Percentiles rank a stretch among this genome's conserved stretches.
Evolutionary conservation across 2,888 invertebrate genomes (phyloP).

Genomic region (Dichetophora obliterata): DNA sequence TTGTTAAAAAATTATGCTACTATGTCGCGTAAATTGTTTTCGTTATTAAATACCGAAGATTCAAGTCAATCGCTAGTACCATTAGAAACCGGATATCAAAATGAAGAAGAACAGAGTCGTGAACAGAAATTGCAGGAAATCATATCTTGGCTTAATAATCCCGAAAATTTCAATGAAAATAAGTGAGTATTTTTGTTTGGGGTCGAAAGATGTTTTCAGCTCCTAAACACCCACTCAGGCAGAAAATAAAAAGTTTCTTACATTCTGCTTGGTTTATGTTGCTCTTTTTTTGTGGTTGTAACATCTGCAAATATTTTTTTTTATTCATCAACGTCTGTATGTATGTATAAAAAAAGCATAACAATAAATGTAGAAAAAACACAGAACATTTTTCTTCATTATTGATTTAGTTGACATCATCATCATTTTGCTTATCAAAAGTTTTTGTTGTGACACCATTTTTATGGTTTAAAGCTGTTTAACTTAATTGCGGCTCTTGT

Average conservation of each 20-base stretch:
- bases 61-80: not conserved
- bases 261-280: not conserved
- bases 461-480: not conserved
- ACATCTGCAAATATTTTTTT: not conserved
- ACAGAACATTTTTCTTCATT: not conserved
- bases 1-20: not conserved
- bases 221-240: no score
- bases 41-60: not conserved
- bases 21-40: not conserved
- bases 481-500: not conserved
- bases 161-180: slow-evolving; percentile 47
- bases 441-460: not conserved
- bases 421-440: not conserved
- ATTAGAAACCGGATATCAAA: slow-evolving; percentile 3
- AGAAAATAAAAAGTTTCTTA: not conserved
- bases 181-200: slow-evolving; percentile 53
- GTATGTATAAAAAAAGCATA: not conserved
- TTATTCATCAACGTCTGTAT: not conserved
- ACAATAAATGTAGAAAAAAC: not conserved
- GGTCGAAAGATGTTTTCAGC: no score
- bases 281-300: not conserved
- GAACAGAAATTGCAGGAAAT: slow-evolving; percentile 60
- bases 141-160: slow-evolving; percentile 59
- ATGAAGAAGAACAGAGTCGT: slow-evolving; percentile 53
- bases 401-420: not conserved